Percentiles rank a stretch among this genome's conserved stretches.
Evolutionary conservation across 2,113 vertebrate genomes (phyloP).

Genomic region (Agapornis roseicollis): DNA sequence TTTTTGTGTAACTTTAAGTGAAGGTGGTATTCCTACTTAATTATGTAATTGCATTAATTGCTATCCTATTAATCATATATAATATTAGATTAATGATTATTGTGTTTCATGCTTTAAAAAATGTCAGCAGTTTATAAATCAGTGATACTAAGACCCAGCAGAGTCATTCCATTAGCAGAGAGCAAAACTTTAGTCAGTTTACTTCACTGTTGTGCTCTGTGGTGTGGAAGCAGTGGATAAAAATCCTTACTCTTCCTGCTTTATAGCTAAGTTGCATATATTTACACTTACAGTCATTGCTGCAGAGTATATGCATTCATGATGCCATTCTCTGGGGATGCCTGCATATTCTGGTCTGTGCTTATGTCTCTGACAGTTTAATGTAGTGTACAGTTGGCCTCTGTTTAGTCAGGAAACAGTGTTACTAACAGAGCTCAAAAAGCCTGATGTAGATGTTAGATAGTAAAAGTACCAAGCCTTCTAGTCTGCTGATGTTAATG

Average conservation of each 20-base stretch:
- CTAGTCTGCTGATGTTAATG: neutral
- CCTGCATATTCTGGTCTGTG: neutral
- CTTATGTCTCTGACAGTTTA: neutral
- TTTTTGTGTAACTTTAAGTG: neutral
- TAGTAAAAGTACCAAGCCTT: neutral
- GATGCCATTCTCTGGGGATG: neutral
- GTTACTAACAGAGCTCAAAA: neutral
- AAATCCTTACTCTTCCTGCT: neutral
- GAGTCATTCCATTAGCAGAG: neutral
- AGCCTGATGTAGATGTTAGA: neutral
- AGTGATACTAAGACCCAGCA: neutral
- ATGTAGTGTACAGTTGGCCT: neutral
- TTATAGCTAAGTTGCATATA: neutral
- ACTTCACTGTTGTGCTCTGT: neutral
- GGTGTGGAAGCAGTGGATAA: neutral
- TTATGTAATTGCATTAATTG: neutral
- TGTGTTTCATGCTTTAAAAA: neutral
- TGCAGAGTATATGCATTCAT: neutral
- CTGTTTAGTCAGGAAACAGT: neutral
- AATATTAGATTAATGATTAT: neutral
- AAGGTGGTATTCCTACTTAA: neutral
- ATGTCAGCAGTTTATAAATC: neutral
- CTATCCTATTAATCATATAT: neutral
- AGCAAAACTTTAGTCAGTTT: neutral
- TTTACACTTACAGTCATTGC: neutral